phyloP scores from a whole-genome alignment of 2,888 invertebrate genomes.

The Pecten maximus region DNA sequence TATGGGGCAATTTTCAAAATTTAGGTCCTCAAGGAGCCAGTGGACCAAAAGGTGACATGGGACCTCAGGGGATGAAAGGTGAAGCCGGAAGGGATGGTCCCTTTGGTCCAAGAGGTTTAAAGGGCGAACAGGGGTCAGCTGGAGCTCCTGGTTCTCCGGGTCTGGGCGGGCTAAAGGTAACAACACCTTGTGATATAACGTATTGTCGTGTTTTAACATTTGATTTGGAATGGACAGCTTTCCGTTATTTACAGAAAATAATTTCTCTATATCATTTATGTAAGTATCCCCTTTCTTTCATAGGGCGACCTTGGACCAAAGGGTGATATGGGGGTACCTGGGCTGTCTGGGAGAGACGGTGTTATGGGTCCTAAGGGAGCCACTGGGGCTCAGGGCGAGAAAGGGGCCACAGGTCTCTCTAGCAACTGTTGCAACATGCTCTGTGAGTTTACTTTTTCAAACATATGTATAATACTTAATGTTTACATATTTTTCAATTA shows the following conservation, averaged over 20 bases:
- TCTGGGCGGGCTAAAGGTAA: neutral
- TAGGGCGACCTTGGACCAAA: neutral
- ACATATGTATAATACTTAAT: too few relatives aligned
- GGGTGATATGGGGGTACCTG: neutral
- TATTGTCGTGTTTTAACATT: too few relatives aligned
- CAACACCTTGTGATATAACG: neutral
- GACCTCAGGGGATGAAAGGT: neutral
- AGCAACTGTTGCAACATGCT: conserved; percentile 6
- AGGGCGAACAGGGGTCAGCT: neutral
- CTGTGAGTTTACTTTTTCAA: neutral
- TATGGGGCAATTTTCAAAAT: too few relatives aligned
- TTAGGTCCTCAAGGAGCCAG: neutral
- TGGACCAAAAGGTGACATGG: neutral
- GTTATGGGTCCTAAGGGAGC: neutral
- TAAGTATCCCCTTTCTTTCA: neutral
- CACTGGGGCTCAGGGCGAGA: neutral
- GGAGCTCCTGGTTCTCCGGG: neutral
- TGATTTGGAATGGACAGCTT: too few relatives aligned
- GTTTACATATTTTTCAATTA: neutral
- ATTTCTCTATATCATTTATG: too few relatives aligned
- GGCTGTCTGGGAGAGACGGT: neutral
- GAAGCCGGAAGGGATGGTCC: neutral
- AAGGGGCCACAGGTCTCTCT: neutral
- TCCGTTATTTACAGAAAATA: too few relatives aligned
- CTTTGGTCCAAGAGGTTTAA: neutral